Base-by-base conservation (phyloP, 2,888 invertebrate species). In the Andrena fulva region DNA sequence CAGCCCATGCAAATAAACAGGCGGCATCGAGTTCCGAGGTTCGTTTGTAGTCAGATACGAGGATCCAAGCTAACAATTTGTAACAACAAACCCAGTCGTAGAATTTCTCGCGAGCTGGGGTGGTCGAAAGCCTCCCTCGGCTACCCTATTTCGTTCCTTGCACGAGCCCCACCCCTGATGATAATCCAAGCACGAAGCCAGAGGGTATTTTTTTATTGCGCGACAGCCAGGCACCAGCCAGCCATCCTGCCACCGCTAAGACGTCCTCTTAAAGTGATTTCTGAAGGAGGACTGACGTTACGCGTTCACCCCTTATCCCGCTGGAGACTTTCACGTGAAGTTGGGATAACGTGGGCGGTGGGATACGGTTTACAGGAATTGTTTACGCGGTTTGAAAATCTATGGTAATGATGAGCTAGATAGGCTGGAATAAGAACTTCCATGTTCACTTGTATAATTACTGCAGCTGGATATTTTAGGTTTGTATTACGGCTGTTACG, bases 111-210 rank as follows among this genome's bases (percentile, higher is more conserved):
- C 81, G 76, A 78, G 86, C 85, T 68, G 82, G 84, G 82, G 79
- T 29, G 48, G 77, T 73, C 79, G 73, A 81, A 87, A 85, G 54
- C 77, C 72, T 81, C 79, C 74, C 78, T 69, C 69, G 75, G 67
- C 81, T 70, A 67, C 63, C 78, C 84, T 82, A 85, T 86, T 80
- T 89, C 85, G 76, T 81, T 64, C 73, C 68, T 60, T 35, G 68
- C 75, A 81, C 52, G 75, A 70, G 74, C 72, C 75, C 81, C 71
- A 73, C 77, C 73, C 85, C 72, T 79, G 78, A 88, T 86, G 87
- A 90, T 92, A 91, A 92, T 90, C 90, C 90, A 90, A 89, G 89
- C 89, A 87, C 89, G 85, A 88, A 87, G 81, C 87, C 77, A 81
- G 86, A 79, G 83, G 82, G 83, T 85, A 78, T 86, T 86, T 79